phyloP scores from a whole-genome alignment of 2,797 vertebrate species.

The Chaunax sp. region DNA sequence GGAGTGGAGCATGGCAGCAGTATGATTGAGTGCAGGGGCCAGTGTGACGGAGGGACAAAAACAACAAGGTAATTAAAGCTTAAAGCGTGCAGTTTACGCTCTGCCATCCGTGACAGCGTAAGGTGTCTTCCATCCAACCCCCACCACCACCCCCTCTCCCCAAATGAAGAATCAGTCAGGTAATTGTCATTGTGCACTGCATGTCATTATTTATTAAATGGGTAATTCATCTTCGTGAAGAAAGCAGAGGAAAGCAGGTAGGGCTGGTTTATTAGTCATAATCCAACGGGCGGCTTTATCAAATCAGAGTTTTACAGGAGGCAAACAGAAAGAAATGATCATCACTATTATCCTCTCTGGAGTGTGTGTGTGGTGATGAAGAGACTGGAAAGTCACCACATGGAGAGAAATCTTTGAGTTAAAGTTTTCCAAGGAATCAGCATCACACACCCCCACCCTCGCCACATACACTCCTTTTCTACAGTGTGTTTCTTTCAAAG shows the following conservation, averaged over 20 bases:
- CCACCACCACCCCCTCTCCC: background rate
- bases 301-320: slow-evolving; percentile 59
- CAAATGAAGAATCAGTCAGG: slow-evolving; percentile 86
- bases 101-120: slow-evolving; percentile 82
- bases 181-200: slow-evolving; percentile 86
- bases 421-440: slow-evolving; percentile 75
- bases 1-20: slow-evolving; percentile 68
- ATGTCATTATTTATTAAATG: slow-evolving; percentile 86
- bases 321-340: slow-evolving; percentile 59
- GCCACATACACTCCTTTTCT: slow-evolving; percentile 38
- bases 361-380: slow-evolving; percentile 14
- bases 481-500: slow-evolving; percentile 70
- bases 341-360: slow-evolving; percentile 42
- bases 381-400: slow-evolving; percentile 59
- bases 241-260: slow-evolving; percentile 79
- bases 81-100: slow-evolving; percentile 77
- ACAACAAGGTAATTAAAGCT: slow-evolving; percentile 87
- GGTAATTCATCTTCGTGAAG: slow-evolving; percentile 84
- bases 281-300: slow-evolving; percentile 60
- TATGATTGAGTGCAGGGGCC: slow-evolving; percentile 80
- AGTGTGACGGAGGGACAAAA: slow-evolving; percentile 78
- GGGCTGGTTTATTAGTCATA: slow-evolving; percentile 73
- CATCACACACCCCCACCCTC: slow-evolving; percentile 20
- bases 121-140: slow-evolving; percentile 79
- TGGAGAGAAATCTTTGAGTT: slow-evolving; percentile 73